Percentiles rank a stretch among this genome's conserved stretches.
phyloP scores from a whole-genome alignment of 2,113 vertebrate species.

The Phodopus roborovskii region DNA sequence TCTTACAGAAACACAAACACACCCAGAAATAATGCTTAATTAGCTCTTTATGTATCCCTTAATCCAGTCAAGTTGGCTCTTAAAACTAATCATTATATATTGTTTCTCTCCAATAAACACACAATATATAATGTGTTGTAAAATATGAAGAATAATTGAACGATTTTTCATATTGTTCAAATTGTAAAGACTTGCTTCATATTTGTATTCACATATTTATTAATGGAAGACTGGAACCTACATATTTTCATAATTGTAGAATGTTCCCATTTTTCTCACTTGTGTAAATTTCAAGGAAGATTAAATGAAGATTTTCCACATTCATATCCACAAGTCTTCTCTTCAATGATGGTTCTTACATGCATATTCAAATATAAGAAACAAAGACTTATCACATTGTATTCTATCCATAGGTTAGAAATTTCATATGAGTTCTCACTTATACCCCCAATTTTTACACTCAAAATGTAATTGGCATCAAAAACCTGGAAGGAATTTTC shows the following conservation, averaged over 20 bases:
- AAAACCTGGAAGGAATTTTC: background rate
- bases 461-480: slow-evolving; percentile 5
- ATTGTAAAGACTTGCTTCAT: background rate
- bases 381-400: background rate
- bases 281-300: background rate
- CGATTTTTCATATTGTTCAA: background rate
- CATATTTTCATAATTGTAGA: background rate
- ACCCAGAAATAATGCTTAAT: background rate
- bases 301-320: slow-evolving; percentile 51
- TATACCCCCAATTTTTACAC: background rate
- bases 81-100: background rate
- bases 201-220: background rate
- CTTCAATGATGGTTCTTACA: background rate
- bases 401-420: background rate
- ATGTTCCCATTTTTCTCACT: background rate
- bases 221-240: too few relatives aligned
- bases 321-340: slow-evolving; percentile 17
- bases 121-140: background rate
- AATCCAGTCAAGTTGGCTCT: background rate
- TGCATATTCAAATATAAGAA: background rate
- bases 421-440: slow-evolving; percentile 67
- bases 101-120: background rate
- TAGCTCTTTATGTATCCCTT: background rate
- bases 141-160: slow-evolving; percentile 17
- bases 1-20: background rate